A percentile compares a stretch with the other conserved stretches of the same genome.
Evolutionary conservation across 2,797 vertebrate genomes (phyloP).

Genomic region (Muscicapa striata): DNA sequence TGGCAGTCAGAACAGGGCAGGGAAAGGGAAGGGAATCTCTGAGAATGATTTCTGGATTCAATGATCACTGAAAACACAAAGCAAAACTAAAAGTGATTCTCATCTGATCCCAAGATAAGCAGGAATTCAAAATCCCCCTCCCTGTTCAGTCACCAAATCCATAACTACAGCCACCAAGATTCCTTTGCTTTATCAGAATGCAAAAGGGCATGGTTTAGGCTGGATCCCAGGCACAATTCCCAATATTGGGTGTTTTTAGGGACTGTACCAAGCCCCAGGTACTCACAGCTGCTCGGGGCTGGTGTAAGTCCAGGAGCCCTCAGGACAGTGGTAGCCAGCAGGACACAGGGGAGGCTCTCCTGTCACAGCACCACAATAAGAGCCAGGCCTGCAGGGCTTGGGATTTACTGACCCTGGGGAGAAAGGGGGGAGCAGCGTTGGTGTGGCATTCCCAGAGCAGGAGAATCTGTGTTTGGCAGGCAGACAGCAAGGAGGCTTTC

Average conservation of each 20-base stretch:
- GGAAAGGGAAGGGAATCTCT: not conserved
- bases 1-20: conserved; percentile 60
- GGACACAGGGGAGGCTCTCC: conserved; percentile 83
- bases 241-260: not conserved
- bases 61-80: not conserved
- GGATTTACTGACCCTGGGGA: conserved; percentile 84
- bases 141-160: not conserved
- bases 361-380: conserved; percentile 83
- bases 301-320: conserved; percentile 82
- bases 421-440: accelerated
- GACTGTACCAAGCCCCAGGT: not conserved
- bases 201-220: accelerated
- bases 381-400: conserved; percentile 83
- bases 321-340: conserved; percentile 86
- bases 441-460: not conserved
- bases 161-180: accelerated
- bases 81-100: not conserved
- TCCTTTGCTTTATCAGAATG: not conserved
- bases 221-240: not conserved
- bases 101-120: not conserved
- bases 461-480: not conserved
- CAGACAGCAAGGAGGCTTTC: not conserved
- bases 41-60: not conserved
- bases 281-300: conserved; percentile 86
- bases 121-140: not conserved